Evolutionary conservation across 2,113 vertebrate species (phyloP).

Genomic region (Vireo altiloquus): DNA sequence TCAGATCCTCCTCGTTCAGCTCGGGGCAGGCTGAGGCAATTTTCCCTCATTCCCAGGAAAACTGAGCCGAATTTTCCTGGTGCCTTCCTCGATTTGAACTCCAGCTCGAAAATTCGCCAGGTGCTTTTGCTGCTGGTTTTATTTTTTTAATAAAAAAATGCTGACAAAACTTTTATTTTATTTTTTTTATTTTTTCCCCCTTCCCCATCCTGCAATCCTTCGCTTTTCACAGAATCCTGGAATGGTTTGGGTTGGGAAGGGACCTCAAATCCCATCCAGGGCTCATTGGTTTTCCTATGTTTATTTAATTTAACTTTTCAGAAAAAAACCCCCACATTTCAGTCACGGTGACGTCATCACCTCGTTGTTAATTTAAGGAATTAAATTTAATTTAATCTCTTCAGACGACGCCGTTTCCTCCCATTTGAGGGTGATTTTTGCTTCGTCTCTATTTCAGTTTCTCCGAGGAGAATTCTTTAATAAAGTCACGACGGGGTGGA

Average conservation of each 20-base stretch:
- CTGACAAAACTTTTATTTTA: too few relatives aligned
- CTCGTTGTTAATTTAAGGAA: background rate
- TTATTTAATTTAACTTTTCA: background rate
- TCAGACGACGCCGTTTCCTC: accelerated
- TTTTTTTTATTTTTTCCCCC: too few relatives aligned
- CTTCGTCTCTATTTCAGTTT: background rate
- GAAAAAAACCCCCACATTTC: background rate
- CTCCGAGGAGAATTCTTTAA: accelerated
- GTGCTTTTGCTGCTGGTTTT: background rate
- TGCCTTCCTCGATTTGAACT: background rate
- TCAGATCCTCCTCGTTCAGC: background rate
- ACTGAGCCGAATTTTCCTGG: background rate
- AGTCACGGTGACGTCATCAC: accelerated
- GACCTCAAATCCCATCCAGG: too few relatives aligned
- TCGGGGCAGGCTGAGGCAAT: background rate
- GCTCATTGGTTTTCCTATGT: background rate
- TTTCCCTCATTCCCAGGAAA: background rate
- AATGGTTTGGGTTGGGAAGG: too few relatives aligned
- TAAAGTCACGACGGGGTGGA: background rate
- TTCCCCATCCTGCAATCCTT: too few relatives aligned
- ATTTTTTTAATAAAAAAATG: background rate
- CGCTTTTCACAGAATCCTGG: too few relatives aligned
- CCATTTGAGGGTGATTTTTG: background rate
- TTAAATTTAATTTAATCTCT: too few relatives aligned
- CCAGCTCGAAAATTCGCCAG: background rate